These are phyloP conservation scores for Micrastur ruficollis DNA, from an alignment of 2,797 vertebrate genomes.

Conservation along the genomic window DNA sequence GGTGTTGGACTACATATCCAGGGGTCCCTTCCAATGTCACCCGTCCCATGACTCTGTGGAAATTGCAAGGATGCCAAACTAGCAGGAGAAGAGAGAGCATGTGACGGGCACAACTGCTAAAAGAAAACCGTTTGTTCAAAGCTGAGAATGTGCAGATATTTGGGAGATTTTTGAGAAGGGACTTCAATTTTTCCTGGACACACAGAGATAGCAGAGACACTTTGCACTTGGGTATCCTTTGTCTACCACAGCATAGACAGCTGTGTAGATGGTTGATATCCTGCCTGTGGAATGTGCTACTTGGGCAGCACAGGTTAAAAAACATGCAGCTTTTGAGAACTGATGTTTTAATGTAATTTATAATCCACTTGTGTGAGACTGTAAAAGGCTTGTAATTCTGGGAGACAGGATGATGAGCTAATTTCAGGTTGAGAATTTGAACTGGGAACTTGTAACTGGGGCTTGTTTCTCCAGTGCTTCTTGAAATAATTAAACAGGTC, in stretches of 20 bases:
- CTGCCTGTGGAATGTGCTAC: neutral
- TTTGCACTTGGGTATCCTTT: neutral
- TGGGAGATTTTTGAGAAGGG: neutral
- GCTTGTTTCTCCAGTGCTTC: neutral
- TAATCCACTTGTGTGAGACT: neutral
- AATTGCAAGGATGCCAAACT: neutral
- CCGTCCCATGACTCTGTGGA: neutral
- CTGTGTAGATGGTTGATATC: neutral
- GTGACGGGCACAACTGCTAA: neutral
- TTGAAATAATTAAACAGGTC: neutral
- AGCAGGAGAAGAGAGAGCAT: neutral
- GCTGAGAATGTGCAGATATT: neutral
- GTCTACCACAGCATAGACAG: neutral
- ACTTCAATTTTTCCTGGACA: neutral
- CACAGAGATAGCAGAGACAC: neutral
- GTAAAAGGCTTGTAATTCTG: neutral
- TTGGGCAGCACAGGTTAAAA: neutral
- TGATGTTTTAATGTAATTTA: neutral
- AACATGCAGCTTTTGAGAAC: neutral
- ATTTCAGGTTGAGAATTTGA: neutral
- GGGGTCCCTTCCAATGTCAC: neutral
- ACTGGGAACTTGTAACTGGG: neutral
- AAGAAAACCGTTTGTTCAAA: neutral
- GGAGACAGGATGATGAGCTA: neutral
- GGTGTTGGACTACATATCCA: neutral